These are phyloP conservation scores for Coendou prehensilis DNA, from an alignment of 2,797 vertebrate species.

Conservation along the genomic window DNA sequence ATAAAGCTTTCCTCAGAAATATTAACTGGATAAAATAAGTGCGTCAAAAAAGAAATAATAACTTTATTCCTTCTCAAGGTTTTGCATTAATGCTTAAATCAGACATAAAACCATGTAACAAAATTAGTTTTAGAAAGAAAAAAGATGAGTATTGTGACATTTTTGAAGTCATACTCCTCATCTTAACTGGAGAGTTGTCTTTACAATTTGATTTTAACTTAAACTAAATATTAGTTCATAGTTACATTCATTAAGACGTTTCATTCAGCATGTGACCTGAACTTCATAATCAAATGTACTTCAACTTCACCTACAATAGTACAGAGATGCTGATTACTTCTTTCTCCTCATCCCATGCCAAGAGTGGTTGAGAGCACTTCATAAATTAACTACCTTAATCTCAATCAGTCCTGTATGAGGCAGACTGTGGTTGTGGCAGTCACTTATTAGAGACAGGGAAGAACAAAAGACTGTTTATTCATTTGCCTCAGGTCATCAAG, in stretches of 20 bases:
- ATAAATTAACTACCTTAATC: background rate
- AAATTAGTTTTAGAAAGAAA: conserved; percentile 2
- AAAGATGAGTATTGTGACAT: background rate
- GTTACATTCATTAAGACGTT: background rate
- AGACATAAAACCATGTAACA: background rate
- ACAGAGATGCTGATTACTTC: background rate
- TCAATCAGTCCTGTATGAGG: background rate
- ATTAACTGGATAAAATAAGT: background rate
- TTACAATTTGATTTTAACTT: background rate
- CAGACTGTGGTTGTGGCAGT: accelerated
- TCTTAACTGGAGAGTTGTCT: background rate
- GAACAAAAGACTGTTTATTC: background rate
- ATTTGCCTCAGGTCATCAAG: background rate
- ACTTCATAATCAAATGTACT: background rate
- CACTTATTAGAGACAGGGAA: background rate
- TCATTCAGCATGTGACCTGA: background rate
- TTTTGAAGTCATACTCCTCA: background rate
- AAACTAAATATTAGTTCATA: background rate
- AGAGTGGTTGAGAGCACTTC: background rate
- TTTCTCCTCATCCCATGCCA: background rate
- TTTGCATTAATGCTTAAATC: background rate
- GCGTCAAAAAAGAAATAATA: background rate
- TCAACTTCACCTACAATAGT: background rate
- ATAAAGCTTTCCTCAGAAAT: background rate
- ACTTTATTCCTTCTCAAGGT: background rate